A percentile compares a stretch with the other conserved stretches of the same genome.
phyloP scores from a whole-genome alignment of 2,797 vertebrate species.

The Odontamblyopus lacepedii region DNA sequence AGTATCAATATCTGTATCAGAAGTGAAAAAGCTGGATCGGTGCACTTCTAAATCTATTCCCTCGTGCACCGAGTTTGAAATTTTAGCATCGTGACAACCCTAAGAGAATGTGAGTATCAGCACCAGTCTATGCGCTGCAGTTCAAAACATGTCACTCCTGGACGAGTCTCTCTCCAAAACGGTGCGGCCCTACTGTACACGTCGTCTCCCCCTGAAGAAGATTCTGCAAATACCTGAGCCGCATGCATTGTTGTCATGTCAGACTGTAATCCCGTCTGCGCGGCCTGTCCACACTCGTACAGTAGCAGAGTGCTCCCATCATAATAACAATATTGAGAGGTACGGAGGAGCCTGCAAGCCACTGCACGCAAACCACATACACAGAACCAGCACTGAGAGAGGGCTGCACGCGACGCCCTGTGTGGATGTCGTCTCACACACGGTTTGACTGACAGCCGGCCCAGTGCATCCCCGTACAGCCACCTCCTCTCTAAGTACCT shows the following conservation, averaged over 20 bases:
- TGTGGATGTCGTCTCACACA: background rate
- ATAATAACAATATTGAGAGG: background rate
- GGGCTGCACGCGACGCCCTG: background rate
- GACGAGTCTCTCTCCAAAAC: no score
- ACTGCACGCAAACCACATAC: background rate
- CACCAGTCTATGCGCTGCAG: no score
- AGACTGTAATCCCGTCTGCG: background rate
- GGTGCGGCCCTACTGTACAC: no score
- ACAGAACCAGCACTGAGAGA: background rate
- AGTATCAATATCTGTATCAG: no score
- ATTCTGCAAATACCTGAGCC: background rate
- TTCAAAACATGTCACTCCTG: no score
- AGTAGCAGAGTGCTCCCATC: background rate
- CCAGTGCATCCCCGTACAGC: background rate
- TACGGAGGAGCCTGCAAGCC: background rate
- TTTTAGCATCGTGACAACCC: no score
- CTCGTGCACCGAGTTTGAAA: no score
- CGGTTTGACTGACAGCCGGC: background rate
- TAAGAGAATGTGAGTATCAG: no score
- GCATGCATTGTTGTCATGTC: background rate
- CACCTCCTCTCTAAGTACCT: background rate
- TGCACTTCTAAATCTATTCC: no score
- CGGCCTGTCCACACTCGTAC: conserved; percentile 8
- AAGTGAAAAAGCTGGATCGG: no score
- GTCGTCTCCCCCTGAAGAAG: background rate